Conservation (phyloP, 2,888 invertebrate genomes). For the Caenorhabditis sp. region DNA sequence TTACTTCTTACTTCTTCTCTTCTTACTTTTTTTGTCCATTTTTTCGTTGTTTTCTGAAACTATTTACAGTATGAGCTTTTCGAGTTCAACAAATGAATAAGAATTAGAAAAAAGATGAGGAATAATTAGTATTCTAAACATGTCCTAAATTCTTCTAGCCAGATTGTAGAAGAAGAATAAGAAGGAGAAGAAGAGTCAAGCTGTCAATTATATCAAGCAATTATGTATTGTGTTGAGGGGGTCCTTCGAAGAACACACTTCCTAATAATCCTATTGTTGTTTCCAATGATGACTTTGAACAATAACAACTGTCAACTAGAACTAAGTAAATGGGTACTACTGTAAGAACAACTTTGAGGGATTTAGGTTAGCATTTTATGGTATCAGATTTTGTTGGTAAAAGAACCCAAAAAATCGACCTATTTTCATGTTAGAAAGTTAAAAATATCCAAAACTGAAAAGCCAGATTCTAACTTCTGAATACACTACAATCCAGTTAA, state of each 20-base stretch:
- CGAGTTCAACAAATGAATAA: background rate
- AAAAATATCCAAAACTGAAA: too few relatives aligned
- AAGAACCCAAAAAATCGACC: too few relatives aligned
- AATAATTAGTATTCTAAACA: background rate
- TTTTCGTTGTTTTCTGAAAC: background rate
- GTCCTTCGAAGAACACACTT: background rate
- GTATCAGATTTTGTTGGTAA: too few relatives aligned
- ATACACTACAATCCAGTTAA: too few relatives aligned
- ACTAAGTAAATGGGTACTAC: too few relatives aligned
- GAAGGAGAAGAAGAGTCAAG: background rate
- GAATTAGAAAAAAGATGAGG: background rate
- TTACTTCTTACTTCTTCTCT: too few relatives aligned
- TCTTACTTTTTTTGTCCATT: conserved; percentile 5
- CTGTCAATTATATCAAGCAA: background rate
- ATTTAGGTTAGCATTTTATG: too few relatives aligned
- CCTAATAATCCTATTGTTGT: background rate
- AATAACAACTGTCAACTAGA: too few relatives aligned
- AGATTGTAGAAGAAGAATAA: background rate
- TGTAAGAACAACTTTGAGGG: too few relatives aligned
- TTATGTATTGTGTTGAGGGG: background rate
- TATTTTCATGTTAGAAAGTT: too few relatives aligned
- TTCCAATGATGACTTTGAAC: background rate
- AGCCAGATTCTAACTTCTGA: too few relatives aligned
- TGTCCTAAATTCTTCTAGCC: background rate
- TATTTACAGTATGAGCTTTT: background rate